These are phyloP conservation scores for Brachyalestes nurse DNA, from an alignment of 2,797 vertebrate genomes.

Conservation along the genomic window DNA sequence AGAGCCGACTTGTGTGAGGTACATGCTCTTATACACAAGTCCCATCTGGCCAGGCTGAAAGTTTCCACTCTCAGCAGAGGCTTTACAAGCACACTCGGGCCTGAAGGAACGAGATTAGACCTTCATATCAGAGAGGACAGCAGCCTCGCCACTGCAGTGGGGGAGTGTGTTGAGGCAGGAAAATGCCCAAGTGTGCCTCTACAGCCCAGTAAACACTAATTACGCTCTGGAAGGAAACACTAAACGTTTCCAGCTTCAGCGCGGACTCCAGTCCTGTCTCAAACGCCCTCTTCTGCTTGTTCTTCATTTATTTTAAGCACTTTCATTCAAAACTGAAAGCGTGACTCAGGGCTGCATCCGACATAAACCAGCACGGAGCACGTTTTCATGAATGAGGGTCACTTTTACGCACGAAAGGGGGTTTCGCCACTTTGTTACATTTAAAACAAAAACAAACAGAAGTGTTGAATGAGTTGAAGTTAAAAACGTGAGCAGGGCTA, in stretches of 20 bases:
- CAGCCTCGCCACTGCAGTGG: neutral
- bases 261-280: neutral
- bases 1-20: neutral
- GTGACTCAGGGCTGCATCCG: too few relatives aligned
- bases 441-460: too few relatives aligned
- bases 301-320: neutral
- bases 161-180: neutral
- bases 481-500: neutral
- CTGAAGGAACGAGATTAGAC: neutral
- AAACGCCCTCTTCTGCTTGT: too few relatives aligned
- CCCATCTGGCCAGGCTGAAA: too few relatives aligned
- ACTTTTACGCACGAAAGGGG: too few relatives aligned
- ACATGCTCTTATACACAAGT: too few relatives aligned
- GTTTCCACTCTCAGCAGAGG: too few relatives aligned
- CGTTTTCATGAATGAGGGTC: slow-evolving; percentile 15
- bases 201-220: neutral
- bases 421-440: too few relatives aligned
- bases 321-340: neutral
- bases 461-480: too few relatives aligned
- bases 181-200: neutral
- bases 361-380: neutral
- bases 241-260: neutral
- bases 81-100: too few relatives aligned
- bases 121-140: neutral
- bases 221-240: neutral